These are phyloP conservation scores for Lasioglossum marginatum DNA, from an alignment of 2,888 invertebrate species.

Conservation along the genomic window DNA sequence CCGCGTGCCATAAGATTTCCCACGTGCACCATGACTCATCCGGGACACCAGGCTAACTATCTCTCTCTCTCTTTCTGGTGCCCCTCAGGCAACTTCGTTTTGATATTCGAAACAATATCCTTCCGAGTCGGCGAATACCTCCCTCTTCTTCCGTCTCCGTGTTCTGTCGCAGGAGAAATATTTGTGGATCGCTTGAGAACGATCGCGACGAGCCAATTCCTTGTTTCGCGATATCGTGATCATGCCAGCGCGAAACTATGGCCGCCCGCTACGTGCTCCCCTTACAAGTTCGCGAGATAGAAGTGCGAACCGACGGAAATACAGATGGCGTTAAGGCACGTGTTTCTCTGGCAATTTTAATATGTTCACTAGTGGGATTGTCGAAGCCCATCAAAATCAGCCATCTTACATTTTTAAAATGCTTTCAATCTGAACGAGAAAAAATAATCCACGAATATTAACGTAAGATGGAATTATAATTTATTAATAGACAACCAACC, in stretches of 20 bases:
- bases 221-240: slow-evolving; percentile 26
- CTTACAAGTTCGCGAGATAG: not conserved
- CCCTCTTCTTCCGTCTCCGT: not conserved
- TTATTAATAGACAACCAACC: too few relatives aligned
- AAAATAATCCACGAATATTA: too few relatives aligned
- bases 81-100: slow-evolving; percentile 59
- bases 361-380: not conserved
- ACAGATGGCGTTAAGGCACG: not conserved
- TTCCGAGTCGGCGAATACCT: not conserved
- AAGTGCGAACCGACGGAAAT: not conserved
- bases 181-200: slow-evolving; percentile 13
- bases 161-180: not conserved
- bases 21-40: slow-evolving; percentile 81
- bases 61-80: slow-evolving; percentile 33
- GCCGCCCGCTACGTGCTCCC: not conserved
- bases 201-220: slow-evolving; percentile 10
- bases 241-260: slow-evolving; percentile 12
- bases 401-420: too few relatives aligned
- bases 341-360: not conserved
- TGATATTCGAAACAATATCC: slow-evolving; percentile 46
- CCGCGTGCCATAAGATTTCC: slow-evolving; percentile 81
- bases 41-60: slow-evolving; percentile 71
- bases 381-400: not conserved
- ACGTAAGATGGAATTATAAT: too few relatives aligned
- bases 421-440: too few relatives aligned